Conservation (phyloP, 2,888 invertebrate species). For the Onthophagus sagittarius region DNA sequence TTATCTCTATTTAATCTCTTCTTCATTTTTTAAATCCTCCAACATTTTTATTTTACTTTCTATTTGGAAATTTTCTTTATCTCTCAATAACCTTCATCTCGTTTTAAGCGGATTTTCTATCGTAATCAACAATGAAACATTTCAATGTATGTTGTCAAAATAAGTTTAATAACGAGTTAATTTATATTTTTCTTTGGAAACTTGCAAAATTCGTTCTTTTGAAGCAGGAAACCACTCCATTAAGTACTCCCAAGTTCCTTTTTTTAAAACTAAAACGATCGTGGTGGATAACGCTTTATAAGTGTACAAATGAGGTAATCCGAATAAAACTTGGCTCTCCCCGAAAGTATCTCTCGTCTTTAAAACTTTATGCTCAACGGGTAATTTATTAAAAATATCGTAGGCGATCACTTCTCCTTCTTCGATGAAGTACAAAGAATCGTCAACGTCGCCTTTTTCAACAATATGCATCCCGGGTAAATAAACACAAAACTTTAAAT, state of each 20-base stretch:
- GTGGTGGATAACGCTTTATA: slow-evolving; percentile 31
- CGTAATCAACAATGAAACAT: too few species aligned
- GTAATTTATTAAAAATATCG: slow-evolving; percentile 19
- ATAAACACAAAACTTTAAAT: slow-evolving; percentile 51
- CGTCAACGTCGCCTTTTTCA: slow-evolving; percentile 53
- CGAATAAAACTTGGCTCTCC: slow-evolving; percentile 28
- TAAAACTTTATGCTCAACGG: slow-evolving; percentile 13
- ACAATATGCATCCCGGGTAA: slow-evolving; percentile 54
- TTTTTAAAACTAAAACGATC: slow-evolving; percentile 28
- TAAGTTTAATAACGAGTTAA: too few species aligned
- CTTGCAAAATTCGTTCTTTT: slow-evolving; percentile 24
- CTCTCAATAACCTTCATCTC: too few species aligned
- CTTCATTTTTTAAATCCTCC: too few species aligned
- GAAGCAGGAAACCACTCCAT: slow-evolving; percentile 34
- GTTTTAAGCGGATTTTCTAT: too few species aligned
- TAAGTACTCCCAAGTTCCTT: slow-evolving; percentile 30
- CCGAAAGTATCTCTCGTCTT: slow-evolving; percentile 29
- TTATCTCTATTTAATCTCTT: too few species aligned
- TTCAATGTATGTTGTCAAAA: too few species aligned
- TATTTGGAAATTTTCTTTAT: too few species aligned
- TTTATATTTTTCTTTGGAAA: too few species aligned
- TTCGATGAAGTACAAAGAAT: slow-evolving; percentile 55
- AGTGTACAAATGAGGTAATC: slow-evolving; percentile 25
- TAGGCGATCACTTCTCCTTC: slow-evolving; percentile 48
- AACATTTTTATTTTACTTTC: too few species aligned